Evolutionary conservation across 2,797 vertebrate species (phyloP), one percentile per base, ranked within the genome.

Genomic region (Lithobates pipiens): DNA sequence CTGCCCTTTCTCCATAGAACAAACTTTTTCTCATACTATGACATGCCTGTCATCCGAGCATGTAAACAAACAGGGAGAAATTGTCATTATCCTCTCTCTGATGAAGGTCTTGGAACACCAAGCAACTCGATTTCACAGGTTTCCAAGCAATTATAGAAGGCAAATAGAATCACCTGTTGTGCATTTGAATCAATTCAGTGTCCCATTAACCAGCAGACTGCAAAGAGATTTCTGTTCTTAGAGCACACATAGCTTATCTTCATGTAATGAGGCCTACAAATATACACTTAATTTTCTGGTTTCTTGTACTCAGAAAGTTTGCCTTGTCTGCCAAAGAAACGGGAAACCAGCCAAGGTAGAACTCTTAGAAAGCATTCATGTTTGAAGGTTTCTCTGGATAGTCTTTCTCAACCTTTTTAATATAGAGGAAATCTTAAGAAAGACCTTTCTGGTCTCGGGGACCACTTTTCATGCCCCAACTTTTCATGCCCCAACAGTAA

Each of bases 231-330:
- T 57, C 27, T 27, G 27, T 34, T 54, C 25, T 32, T 54, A 16
- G 42, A 27, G 74, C 27, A 27, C 50, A 76, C 46, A 57, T 54
- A 15, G 15, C 29, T 76, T 76, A 76, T 57, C 27, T 54, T 57
- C 50, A 57, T 54, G 27, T 76, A 76, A 54, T 76, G 27, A 57
- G 46, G 25, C 74, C 46, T 76, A 54, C 44, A 76, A 6, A 61
- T 6, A 61, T 21, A 61, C 5, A 61, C 16, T 18, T 61, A 21
- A 46, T 46, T 11, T 61, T 61, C 54, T 57, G 13, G 15, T 21
- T 23, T 57, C 57, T 46, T 46, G 8, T 39, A 39, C 39, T 39
- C 39, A 39, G 8, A 39, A 39, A 39, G 39, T 9, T 3, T 46
- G 44, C 44, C 11, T 46, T 15, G 44, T 46, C 10, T 46, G 10